Base-by-base conservation (phyloP, 1,140 invertebrate species). In the Trichoplusia ni region DNA sequence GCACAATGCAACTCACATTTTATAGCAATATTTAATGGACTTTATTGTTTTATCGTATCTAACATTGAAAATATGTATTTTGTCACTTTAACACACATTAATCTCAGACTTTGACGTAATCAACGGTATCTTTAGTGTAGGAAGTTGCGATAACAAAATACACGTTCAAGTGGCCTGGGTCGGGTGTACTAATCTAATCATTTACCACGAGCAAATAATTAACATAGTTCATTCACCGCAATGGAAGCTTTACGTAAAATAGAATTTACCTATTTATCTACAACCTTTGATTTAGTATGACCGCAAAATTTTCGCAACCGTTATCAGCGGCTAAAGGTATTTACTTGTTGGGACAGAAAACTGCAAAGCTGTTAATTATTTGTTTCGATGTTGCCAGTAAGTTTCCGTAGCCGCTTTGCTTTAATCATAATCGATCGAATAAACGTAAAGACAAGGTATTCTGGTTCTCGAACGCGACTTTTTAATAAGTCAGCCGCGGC, bases 161-260 rank as follows among this genome's bases (percentile, higher is more conserved):
- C 67, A 75, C 71, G 66, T 73, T 68, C 54, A 74, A 77, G 58
- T 72, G 51, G 60, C 47, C 64, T 75, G 67, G 67, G 69, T 72
- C 73, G 67, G 67, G 69, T 72, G 35, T 56, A 35, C 44, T 77
- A 81, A 84, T 81, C 78, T 81, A 77, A 84, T 84, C 77, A 75
- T 67, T 63, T 44, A 56, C 46, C 67, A 78, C 44, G 69, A 65
- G 53, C 51, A 75, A 75, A 82, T 73, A 77, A 79, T 75, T 73
- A 71, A 73, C 62, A 69, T 74, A 81, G 81, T 80, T 82, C 79
- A 81, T 81, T 85, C 71, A 82, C 75, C 79, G 79, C 27, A 72
- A 69, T 65, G 64, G 53, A 68, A 70, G 61, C 29, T 64, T 51
- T 47, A 49, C 9, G 27, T 46, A 11, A 58, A 59, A 42, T 51